Base-by-base conservation (phyloP, 2,888 invertebrate genomes). In the Eucera pruinosa region DNA sequence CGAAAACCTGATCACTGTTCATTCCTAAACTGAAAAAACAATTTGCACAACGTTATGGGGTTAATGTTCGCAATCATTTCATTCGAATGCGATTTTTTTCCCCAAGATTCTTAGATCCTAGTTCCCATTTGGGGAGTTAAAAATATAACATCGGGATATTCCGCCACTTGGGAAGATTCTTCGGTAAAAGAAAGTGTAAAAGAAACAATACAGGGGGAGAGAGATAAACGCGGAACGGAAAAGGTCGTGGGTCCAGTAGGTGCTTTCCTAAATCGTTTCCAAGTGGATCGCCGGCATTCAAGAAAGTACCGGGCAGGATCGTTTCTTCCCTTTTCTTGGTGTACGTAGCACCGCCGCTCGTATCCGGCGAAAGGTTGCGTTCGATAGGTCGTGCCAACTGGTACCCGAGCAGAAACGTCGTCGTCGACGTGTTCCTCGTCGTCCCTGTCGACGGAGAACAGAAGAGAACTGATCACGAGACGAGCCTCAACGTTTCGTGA, bases 331-430 rank as follows among this genome's bases (percentile, higher is more conserved):
- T 64, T 69, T 61, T 72, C 58, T 33, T 41, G 43, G 48, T 67
- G 67, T 80, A 73, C 39, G 15, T n/a, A n/a, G n/a, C n/a, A n/a
- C 54, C 55, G 11, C 30, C 30, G 45, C 54, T 78, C 77, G 81
- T 80, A 78, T 66, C 81, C 48, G 55, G 70, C 60, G 71, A 58
- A 83, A 80, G 84, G 83, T 80, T 78, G 80, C 81, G 78, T 80
- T 83, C 81, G 78, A 83, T 83, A 83, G 84, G 81, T 83, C 81
- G 82, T 83, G 80, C 82, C 82, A 83, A 83, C 83, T 75, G 81
- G 82, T 83, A 83, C 80, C 84, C 81, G 66, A 58, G 58, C 25
- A 58, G 68, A 55, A 74, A 50, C 58, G 67, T 58, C 64, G 57
- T 65, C 70, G 54, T 57, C 60, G 57, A 78, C 67, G 72, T 64